These are phyloP conservation scores for Alcis repandata DNA, from an alignment of 2,888 invertebrate genomes.

Conservation along the genomic window DNA sequence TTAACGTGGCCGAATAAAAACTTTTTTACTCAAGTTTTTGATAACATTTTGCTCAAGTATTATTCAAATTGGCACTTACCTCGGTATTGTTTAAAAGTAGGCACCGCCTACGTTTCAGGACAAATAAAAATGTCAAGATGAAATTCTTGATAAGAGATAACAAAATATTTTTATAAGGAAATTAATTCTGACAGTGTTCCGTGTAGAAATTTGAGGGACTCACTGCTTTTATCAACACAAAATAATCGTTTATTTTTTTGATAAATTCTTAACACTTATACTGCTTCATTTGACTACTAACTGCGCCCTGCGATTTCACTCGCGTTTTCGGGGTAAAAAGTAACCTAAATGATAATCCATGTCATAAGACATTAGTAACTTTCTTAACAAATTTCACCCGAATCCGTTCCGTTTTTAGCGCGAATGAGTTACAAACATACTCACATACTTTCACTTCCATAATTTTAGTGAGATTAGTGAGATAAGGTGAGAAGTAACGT, in stretches of 20 bases:
- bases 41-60: constrained; percentile 39
- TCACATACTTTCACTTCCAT: no score
- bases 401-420: no score
- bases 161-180: constrained; percentile 22
- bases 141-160: constrained; percentile 24
- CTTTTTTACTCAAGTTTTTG: constrained; percentile 42
- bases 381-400: no score
- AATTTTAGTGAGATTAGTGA: no score
- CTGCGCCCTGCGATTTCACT: no score
- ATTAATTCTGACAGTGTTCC: constrained; percentile 13
- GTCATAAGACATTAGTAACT: no score
- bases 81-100: constrained; percentile 35
- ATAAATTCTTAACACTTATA: no score
- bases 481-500: no score
- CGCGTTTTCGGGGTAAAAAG: no score
- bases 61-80: constrained; percentile 40
- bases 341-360: no score
- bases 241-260: background rate
- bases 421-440: no score
- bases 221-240: constrained; percentile 4
- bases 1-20: constrained; percentile 43
- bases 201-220: constrained; percentile 1
- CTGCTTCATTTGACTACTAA: no score
- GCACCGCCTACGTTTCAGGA: constrained; percentile 22
- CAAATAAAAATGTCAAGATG: constrained; percentile 32